Percentiles rank a stretch among this genome's conserved stretches.
These are phyloP conservation scores for Pluvianellus socialis DNA, from an alignment of 2,113 vertebrate species.

Conservation along the genomic window DNA sequence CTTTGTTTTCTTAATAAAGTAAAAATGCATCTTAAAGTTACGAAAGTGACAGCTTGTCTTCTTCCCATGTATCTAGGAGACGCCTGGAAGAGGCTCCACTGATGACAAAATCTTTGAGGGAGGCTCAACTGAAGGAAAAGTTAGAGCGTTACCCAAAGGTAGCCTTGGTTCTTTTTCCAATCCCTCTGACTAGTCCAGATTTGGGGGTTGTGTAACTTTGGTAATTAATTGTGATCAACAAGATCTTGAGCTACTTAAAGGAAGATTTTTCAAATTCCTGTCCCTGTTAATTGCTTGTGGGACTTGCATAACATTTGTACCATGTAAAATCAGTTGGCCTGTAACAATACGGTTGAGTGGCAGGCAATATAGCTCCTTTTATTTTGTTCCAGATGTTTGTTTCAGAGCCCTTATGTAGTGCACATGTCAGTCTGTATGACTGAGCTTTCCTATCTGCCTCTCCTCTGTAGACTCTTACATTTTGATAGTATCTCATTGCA, in stretches of 20 bases:
- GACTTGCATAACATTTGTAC: neutral
- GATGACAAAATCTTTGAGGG: slow-evolving; percentile 84
- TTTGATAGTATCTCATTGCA: neutral
- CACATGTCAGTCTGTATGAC: neutral
- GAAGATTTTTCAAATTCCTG: neutral
- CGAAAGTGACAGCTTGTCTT: neutral
- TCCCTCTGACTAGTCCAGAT: neutral
- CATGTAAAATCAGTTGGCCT: neutral
- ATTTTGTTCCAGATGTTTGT: neutral
- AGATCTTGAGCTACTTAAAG: neutral
- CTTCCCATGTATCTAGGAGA: slow-evolving; percentile 71
- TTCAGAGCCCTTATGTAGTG: neutral
- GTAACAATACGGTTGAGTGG: neutral
- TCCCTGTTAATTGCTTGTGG: neutral
- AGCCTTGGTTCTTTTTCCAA: neutral
- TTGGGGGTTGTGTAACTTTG: neutral
- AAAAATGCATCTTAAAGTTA: neutral
- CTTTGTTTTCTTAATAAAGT: neutral
- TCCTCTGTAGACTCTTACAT: neutral
- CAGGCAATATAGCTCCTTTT: neutral
- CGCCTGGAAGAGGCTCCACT: slow-evolving; percentile 89
- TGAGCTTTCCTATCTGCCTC: neutral
- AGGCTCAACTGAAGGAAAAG: slow-evolving; percentile 87
- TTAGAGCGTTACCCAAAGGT: slow-evolving; percentile 91
- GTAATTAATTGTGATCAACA: neutral